A percentile compares a stretch with the other conserved stretches of the same genome.
Conservation (phyloP, 2,797 vertebrate species). For the Pempheris klunzingeri region DNA sequence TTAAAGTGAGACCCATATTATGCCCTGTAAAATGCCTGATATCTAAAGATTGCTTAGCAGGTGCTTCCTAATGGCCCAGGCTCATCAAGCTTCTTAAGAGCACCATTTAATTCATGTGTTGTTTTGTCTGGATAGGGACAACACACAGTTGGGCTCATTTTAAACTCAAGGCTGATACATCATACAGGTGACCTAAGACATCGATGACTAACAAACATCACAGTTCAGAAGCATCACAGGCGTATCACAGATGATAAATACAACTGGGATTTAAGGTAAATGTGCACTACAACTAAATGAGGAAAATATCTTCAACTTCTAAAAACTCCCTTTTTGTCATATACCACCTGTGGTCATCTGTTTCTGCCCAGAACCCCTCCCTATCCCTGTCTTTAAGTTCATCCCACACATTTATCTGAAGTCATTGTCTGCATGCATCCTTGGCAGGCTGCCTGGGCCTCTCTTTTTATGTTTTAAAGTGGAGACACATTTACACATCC, state of each 20-base stretch:
- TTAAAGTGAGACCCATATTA: constrained; percentile 20
- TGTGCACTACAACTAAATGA: background rate
- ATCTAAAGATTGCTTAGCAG: constrained; percentile 10
- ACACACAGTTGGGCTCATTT: background rate
- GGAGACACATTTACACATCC: constrained; percentile 58
- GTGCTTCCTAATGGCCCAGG: background rate
- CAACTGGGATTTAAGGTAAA: background rate
- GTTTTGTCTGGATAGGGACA: background rate
- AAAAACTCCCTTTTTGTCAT: background rate
- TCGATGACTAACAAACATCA: background rate
- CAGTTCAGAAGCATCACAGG: background rate
- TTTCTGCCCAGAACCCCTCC: too few species aligned
- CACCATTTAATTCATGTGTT: background rate
- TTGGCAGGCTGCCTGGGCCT: constrained; percentile 57
- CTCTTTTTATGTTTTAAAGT: constrained; percentile 60
- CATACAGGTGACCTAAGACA: background rate
- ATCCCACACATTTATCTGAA: constrained; percentile 60
- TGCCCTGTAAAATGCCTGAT: constrained; percentile 18
- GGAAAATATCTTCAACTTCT: background rate
- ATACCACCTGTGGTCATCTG: constrained; percentile 3
- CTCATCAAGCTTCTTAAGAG: background rate
- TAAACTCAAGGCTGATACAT: background rate
- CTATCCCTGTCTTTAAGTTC: constrained; percentile 39
- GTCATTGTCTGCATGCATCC: constrained; percentile 57
- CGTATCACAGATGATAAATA: background rate